These are phyloP conservation scores for Tetropium fuscum DNA, from an alignment of 2,888 invertebrate genomes.

Conservation along the genomic window DNA sequence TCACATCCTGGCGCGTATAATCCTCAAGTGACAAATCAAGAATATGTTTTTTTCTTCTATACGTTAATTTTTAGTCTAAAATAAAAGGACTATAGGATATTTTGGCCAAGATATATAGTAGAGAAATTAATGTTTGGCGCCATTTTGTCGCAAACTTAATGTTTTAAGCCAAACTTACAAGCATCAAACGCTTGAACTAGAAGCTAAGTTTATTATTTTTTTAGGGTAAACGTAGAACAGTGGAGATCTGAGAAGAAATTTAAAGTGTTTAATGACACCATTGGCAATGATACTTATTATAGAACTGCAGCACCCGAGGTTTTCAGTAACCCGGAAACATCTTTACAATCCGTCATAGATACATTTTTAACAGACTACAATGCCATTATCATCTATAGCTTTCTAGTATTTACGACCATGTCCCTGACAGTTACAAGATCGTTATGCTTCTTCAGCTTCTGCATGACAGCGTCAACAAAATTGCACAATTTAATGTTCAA, in stretches of 20 bases:
- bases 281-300: not conserved
- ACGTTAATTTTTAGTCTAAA: too few species aligned
- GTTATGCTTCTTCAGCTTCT: conserved; percentile 67
- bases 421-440: conserved; percentile 66
- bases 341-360: conserved; percentile 26
- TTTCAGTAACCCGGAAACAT: not conserved
- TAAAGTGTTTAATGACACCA: conserved; percentile 25
- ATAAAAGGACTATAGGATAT: too few species aligned
- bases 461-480: conserved; percentile 69
- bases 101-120: too few species aligned
- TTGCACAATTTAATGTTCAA: conserved; percentile 70
- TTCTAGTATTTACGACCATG: conserved; percentile 57
- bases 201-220: conserved; percentile 7
- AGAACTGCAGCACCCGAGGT: not conserved
- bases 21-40: too few species aligned
- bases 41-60: too few species aligned
- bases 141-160: too few species aligned
- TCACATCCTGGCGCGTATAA: too few species aligned
- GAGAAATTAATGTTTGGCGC: too few species aligned
- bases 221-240: conserved; percentile 32
- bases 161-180: too few species aligned
- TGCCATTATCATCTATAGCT: conserved; percentile 61
- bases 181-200: too few species aligned
- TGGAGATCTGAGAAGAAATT: conserved; percentile 1
- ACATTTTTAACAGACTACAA: conserved; percentile 37